Conservation (phyloP, 1,140 invertebrate species). For the Aradophagus sp. region DNA sequence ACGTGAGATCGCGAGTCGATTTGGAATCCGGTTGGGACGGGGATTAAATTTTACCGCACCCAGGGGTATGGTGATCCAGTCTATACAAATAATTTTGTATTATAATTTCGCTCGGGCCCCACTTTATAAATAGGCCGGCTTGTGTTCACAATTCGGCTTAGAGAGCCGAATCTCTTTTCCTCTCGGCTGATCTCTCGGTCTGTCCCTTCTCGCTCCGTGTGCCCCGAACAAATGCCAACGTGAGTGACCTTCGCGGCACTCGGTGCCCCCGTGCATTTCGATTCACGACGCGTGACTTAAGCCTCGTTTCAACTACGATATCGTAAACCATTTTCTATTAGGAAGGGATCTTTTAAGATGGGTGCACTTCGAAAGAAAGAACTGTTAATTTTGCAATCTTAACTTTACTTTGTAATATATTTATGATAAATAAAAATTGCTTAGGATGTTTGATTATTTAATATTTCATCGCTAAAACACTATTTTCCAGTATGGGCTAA, state of each 20-base stretch:
- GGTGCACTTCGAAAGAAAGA: too few species aligned
- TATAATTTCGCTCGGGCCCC: conserved; percentile 67
- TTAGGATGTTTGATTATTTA: too few species aligned
- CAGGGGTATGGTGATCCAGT: conserved; percentile 57
- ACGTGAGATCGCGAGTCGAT: conserved; percentile 59
- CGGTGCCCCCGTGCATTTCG: conserved; percentile 11
- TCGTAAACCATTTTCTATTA: too few species aligned
- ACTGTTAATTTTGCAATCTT: too few species aligned
- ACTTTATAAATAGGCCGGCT: conserved; percentile 68
- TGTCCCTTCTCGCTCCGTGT: conserved; percentile 21
- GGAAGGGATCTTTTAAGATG: too few species aligned
- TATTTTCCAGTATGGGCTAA: too few species aligned
- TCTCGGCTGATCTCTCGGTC: conserved; percentile 11
- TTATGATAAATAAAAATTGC: too few species aligned
- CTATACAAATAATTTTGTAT: conserved; percentile 71
- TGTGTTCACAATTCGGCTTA: conserved; percentile 59
- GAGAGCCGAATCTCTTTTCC: conserved; percentile 35
- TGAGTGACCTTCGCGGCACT: conserved; percentile 24
- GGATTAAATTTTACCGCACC: conserved; percentile 65
- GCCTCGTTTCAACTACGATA: too few species aligned
- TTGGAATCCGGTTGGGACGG: conserved; percentile 60
- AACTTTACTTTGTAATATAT: too few species aligned
- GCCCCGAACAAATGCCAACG: conserved; percentile 24
- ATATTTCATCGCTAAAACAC: too few species aligned
- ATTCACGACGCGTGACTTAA: conserved; percentile 41